Conservation (phyloP, 2,888 invertebrate genomes). For the Cylloceria caligata region DNA sequence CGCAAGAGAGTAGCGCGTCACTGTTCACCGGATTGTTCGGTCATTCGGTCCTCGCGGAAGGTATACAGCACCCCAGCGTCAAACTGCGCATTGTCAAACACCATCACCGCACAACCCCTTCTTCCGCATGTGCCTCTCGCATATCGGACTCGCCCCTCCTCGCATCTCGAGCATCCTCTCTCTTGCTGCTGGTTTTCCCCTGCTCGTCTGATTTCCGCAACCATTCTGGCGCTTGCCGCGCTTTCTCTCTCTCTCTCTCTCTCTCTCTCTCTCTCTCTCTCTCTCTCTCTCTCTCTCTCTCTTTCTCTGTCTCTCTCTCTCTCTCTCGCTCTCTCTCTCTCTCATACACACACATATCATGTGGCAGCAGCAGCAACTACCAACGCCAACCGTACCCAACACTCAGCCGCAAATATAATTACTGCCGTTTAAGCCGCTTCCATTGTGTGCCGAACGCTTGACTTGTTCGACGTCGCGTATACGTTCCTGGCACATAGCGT, state of each 20-base stretch:
- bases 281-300: conserved; percentile 6
- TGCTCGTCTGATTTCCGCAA: conserved; percentile 19
- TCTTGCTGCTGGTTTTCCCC: conserved; percentile 9
- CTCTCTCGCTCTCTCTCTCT: conserved; percentile 1
- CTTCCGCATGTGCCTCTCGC: conserved; percentile 12
- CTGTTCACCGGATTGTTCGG: conserved; percentile 43
- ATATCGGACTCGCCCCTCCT: conserved; percentile 22
- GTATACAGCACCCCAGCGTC: conserved; percentile 10
- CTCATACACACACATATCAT: conserved; percentile 27
- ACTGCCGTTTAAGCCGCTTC: conserved; percentile 83
- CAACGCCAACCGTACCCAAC: conserved; percentile 72
- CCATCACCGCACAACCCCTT: conserved; percentile 35
- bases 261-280: conserved; percentile 23
- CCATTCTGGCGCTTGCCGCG: conserved; percentile 9
- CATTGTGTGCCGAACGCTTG: conserved; percentile 83
- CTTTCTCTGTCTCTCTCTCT: conserved; percentile 5
- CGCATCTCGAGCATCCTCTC: conserved; percentile 41
- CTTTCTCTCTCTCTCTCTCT: conserved; percentile 8
- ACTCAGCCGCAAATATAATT: conserved; percentile 84
- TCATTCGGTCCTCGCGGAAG: conserved; percentile 7
- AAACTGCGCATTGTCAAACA: conserved; percentile 58
- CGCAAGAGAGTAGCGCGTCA: conserved; percentile 14
- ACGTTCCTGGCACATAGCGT: conserved; percentile 42
- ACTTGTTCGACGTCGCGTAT: conserved; percentile 78
- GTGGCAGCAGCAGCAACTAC: conserved; percentile 49